Base-by-base conservation (phyloP, 2,797 vertebrate genomes). In the Galago senegalensis region DNA sequence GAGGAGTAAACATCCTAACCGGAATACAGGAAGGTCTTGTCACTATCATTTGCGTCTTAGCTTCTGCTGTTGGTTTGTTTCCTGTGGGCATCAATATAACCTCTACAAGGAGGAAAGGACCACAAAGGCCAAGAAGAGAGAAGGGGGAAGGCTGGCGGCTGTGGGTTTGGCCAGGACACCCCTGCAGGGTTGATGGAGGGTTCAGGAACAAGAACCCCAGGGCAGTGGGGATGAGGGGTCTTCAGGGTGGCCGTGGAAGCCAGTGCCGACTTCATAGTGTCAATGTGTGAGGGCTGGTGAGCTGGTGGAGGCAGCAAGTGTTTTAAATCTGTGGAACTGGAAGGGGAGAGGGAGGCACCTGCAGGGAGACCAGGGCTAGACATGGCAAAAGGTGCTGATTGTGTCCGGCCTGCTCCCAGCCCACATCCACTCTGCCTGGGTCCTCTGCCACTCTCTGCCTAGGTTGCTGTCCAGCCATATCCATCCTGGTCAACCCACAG, bases 201-300 rank as follows among this genome's bases (percentile, higher is more conserved):
- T 14, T 29, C 7, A 75, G n/a, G 23, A 11, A 20, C 23, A 49
- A 17, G 13, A 7, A 17, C 5, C 5, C 37, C 23, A 4, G 17
- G 31, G 37, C 46, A 16, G 7, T 34, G 8, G 3, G 18, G 34
- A 21, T 0, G 3, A 4, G 21, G 27, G 14, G 34, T 18, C 49
- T 27, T n/a, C 12, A 5, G 31, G 27, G 65, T 1, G 29, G n/a
- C 5, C 13, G 2, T 10, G 58, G 31, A 31, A 34, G 16, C 37
- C 3, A 23, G 31, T 6, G 14, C 14, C 2, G 12, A 58, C 9
- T 8, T 80, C 23, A 12, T 0, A 0, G 76, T 2, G 27, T 34
- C 18, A 2, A 14, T 1, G 3, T 0, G 0, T 53, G 5, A 16
- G 0, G 21, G 34, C 27, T 23, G 60, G 25, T 4, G 29, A 65